These are phyloP conservation scores for Diorhabda elongata DNA, from an alignment of 1,140 invertebrate genomes.

Conservation along the genomic window DNA sequence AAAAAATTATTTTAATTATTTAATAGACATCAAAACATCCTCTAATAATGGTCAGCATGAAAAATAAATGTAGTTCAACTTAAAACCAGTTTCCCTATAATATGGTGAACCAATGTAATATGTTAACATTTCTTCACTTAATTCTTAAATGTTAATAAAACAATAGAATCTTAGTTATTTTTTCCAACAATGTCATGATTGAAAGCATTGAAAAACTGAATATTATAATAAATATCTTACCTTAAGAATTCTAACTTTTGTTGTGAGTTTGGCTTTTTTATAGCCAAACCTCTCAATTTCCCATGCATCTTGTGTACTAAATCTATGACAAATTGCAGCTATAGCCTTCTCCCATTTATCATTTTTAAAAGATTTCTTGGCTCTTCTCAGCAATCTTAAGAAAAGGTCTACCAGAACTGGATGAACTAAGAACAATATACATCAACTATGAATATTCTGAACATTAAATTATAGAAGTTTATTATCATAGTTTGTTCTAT, in stretches of 20 bases:
- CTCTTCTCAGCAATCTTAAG: conserved; percentile 83
- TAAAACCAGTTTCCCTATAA: too few species aligned
- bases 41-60: too few species aligned
- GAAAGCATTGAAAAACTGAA: not conserved
- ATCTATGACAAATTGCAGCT: conserved; percentile 87
- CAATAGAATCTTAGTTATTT: too few species aligned
- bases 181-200: not conserved
- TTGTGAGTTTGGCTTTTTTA: conserved; percentile 80
- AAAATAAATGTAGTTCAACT: too few species aligned
- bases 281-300: conserved; percentile 95
- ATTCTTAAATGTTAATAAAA: too few species aligned
- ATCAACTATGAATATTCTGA: not conserved
- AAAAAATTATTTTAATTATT: too few species aligned
- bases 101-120: too few species aligned
- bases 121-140: too few species aligned
- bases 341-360: conserved; percentile 89
- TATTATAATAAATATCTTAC: conserved; percentile 39
- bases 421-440: conserved; percentile 62
- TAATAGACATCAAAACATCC: too few species aligned
- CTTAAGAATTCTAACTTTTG: conserved; percentile 87
- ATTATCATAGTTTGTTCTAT: too few species aligned
- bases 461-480: too few species aligned
- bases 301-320: conserved; percentile 89
- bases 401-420: conserved; percentile 78
- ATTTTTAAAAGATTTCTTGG: conserved; percentile 71